phyloP scores from a whole-genome alignment of 2,113 vertebrate genomes.

The Takifugu bimaculatus region DNA sequence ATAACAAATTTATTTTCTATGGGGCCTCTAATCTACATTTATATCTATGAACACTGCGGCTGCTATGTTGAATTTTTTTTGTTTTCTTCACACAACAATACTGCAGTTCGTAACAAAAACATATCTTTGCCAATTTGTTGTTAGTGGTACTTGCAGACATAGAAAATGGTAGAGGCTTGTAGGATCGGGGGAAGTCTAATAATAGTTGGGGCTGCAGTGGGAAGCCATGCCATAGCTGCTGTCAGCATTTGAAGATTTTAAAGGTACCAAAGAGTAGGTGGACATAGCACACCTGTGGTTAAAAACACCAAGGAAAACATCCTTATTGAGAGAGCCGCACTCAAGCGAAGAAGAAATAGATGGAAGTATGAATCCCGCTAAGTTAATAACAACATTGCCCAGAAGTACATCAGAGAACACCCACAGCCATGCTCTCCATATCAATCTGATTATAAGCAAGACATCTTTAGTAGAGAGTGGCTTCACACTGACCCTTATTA shows the following conservation, averaged over 20 bases:
- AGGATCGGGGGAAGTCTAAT: conserved; percentile 23
- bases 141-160: conserved; percentile 45
- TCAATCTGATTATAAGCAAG: conserved; percentile 52
- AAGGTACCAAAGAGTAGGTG: conserved; percentile 23
- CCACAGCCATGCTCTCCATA: conserved; percentile 41
- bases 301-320: conserved; percentile 10
- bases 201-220: conserved; percentile 18
- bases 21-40: too few species aligned
- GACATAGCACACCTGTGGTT: background rate
- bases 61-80: too few species aligned
- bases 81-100: too few species aligned
- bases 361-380: conserved; percentile 29
- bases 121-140: conserved; percentile 1
- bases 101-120: too few species aligned
- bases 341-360: conserved; percentile 23
- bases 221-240: conserved; percentile 51
- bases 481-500: conserved; percentile 54
- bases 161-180: conserved; percentile 30
- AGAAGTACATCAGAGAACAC: conserved; percentile 43
- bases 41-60: too few species aligned
- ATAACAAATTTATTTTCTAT: too few species aligned
- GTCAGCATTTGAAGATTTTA: conserved; percentile 24
- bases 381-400: conserved; percentile 38
- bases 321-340: conserved; percentile 15
- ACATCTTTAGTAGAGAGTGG: conserved; percentile 50